Conservation (phyloP, 2,888 invertebrate species). For the Eumerus sabulonum region DNA sequence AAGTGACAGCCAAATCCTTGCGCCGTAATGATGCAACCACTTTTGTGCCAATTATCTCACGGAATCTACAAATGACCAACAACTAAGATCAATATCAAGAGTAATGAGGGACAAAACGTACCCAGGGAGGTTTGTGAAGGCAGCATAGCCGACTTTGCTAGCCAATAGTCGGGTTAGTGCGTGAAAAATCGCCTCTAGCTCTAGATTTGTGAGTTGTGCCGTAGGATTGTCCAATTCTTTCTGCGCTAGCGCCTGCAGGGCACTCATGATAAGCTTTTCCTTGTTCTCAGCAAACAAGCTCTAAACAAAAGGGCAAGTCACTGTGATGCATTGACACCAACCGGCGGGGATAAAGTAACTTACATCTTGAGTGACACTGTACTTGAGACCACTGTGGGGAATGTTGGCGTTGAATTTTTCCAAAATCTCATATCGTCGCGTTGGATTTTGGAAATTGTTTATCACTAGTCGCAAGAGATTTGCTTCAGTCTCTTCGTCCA, state of each 20-base stretch:
- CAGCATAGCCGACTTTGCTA: constrained; percentile 98
- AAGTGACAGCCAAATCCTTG: constrained; percentile 93
- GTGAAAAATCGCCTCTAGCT: constrained; percentile 97
- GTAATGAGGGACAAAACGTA: constrained; percentile 76
- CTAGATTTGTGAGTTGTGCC: constrained; percentile 82
- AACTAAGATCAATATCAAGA: background rate
- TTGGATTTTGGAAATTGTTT: constrained; percentile 80
- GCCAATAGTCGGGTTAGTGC: constrained; percentile 95
- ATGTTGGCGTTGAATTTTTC: constrained; percentile 98
- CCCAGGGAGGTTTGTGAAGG: constrained; percentile 94
- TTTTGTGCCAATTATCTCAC: constrained; percentile 95
- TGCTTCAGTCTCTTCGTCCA: constrained; percentile 98
- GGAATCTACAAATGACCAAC: no score
- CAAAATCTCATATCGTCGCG: constrained; percentile 87
- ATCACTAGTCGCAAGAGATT: constrained; percentile 84
- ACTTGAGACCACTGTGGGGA: constrained; percentile 97
- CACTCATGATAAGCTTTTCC: constrained; percentile 95
- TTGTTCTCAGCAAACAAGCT: constrained; percentile 98
- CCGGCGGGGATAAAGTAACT: constrained; percentile 75
- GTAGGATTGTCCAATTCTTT: constrained; percentile 84
- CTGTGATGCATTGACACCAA: constrained; percentile 13
- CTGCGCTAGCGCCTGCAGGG: constrained; percentile 90
- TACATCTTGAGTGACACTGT: constrained; percentile 98
- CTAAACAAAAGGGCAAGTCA: constrained; percentile 80
- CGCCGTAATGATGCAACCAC: constrained; percentile 93